Conservation (phyloP, 2,888 invertebrate species). For the Hirtodrosophila alboralis region DNA sequence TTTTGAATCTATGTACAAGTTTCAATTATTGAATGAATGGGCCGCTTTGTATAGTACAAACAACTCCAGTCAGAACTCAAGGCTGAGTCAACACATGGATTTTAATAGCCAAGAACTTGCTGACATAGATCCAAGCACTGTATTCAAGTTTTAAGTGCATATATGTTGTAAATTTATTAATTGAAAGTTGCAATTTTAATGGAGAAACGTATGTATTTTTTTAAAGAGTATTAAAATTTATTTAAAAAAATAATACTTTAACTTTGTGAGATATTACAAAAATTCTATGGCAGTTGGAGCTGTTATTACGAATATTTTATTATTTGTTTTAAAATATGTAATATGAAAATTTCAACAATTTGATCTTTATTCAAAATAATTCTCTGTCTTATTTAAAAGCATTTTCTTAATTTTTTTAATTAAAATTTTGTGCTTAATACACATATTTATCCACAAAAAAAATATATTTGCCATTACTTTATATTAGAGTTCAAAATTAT, state of each 20-base stretch:
- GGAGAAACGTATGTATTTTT: not conserved
- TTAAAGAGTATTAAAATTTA: not conserved
- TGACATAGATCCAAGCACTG: slow-evolving; percentile 41
- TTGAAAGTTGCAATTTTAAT: not conserved
- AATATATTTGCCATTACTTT: too few relatives aligned
- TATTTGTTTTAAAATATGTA: too few relatives aligned
- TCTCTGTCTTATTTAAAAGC: too few relatives aligned
- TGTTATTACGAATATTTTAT: too few relatives aligned
- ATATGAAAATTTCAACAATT: too few relatives aligned
- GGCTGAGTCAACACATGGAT: slow-evolving; percentile 49
- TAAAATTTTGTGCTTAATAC: too few relatives aligned
- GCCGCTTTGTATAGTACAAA: slow-evolving; percentile 38
- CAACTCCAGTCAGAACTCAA: slow-evolving; percentile 34
- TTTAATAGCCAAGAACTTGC: slow-evolving; percentile 41
- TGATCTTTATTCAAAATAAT: too few relatives aligned
- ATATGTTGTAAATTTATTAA: not conserved
- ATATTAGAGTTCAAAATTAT: too few relatives aligned
- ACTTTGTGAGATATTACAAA: too few relatives aligned
- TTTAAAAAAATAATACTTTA: not conserved
- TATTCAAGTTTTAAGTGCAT: not conserved
- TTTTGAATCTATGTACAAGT: slow-evolving; percentile 48
- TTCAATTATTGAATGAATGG: slow-evolving; percentile 67
- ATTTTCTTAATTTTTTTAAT: too few relatives aligned
- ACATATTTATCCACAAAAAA: too few relatives aligned
- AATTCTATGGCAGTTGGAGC: too few relatives aligned